phyloP scores from a whole-genome alignment of 2,888 invertebrate species.

The Leptothorax acervorum region DNA sequence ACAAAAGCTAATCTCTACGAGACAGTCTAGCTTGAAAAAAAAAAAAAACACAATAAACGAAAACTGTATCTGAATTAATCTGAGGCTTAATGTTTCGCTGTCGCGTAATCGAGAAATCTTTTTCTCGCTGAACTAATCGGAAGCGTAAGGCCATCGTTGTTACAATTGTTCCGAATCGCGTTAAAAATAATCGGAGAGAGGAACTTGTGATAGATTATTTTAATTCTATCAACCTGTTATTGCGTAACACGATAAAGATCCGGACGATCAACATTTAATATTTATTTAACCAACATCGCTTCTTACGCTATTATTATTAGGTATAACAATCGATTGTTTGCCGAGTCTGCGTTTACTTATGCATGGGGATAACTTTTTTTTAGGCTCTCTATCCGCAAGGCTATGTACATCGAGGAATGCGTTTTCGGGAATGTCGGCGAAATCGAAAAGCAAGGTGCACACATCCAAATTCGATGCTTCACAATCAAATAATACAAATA shows the following conservation, averaged over 20 bases:
- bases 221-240: conserved; percentile 45
- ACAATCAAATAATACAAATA: conserved; percentile 67
- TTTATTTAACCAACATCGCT: conserved; percentile 68
- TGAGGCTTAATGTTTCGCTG: neutral
- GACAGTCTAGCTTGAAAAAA: neutral
- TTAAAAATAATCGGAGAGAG: conserved; percentile 11
- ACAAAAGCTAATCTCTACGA: neutral
- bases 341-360: conserved; percentile 50
- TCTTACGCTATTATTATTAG: conserved; percentile 62
- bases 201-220: conserved; percentile 21
- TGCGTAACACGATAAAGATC: conserved; percentile 64
- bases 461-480: conserved; percentile 50
- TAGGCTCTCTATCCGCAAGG: conserved; percentile 31
- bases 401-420: conserved; percentile 68
- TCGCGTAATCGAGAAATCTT: neutral
- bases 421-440: conserved; percentile 69
- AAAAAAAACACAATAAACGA: neutral
- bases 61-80: neutral
- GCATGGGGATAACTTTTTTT: neutral
- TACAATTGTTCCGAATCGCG: conserved; percentile 9
- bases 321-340: conserved; percentile 68
- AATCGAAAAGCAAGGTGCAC: conserved; percentile 56
- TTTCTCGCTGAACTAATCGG: neutral
- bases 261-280: conserved; percentile 72
- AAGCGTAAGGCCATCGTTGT: conserved; percentile 9